These are phyloP conservation scores for Pluvianellus socialis DNA, from an alignment of 2,113 vertebrate species.

Conservation along the genomic window DNA sequence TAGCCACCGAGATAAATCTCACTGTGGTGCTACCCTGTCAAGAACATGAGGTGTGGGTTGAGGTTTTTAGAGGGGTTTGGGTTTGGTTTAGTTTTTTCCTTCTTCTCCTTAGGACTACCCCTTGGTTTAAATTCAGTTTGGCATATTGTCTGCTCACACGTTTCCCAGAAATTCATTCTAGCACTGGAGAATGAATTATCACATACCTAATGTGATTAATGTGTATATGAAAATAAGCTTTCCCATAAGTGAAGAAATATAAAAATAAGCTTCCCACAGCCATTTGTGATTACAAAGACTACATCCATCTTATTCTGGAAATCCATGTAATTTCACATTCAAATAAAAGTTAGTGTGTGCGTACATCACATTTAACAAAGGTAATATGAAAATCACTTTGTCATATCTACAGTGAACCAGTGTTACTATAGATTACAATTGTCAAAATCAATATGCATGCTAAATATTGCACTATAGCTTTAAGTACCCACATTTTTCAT, in stretches of 20 bases:
- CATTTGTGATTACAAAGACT: neutral
- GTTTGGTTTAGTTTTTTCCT: too few relatives aligned
- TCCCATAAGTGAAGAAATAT: slow-evolving; percentile 27
- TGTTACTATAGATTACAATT: neutral
- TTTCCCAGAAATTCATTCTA: slow-evolving; percentile 19
- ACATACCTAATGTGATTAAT: slow-evolving; percentile 28
- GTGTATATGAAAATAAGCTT: slow-evolving; percentile 22
- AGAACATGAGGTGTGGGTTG: neutral
- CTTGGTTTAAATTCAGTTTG: neutral
- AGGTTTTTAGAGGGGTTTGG: neutral
- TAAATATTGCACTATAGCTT: neutral
- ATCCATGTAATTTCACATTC: slow-evolving; percentile 13
- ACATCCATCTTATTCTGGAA: slow-evolving; percentile 27
- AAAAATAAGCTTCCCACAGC: neutral
- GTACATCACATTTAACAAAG: neutral
- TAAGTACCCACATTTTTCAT: slow-evolving; percentile 13
- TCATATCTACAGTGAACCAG: neutral
- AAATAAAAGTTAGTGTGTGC: neutral
- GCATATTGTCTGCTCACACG: neutral
- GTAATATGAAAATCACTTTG: slow-evolving; percentile 2
- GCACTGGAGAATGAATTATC: neutral
- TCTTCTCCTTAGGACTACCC: neutral
- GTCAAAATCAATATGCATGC: slow-evolving; percentile 14
- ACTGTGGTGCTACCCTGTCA: neutral
- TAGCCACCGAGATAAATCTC: neutral